Evolutionary conservation across 2,888 invertebrate species (phyloP).

Genomic region (Drosophila mayaguana): DNA sequence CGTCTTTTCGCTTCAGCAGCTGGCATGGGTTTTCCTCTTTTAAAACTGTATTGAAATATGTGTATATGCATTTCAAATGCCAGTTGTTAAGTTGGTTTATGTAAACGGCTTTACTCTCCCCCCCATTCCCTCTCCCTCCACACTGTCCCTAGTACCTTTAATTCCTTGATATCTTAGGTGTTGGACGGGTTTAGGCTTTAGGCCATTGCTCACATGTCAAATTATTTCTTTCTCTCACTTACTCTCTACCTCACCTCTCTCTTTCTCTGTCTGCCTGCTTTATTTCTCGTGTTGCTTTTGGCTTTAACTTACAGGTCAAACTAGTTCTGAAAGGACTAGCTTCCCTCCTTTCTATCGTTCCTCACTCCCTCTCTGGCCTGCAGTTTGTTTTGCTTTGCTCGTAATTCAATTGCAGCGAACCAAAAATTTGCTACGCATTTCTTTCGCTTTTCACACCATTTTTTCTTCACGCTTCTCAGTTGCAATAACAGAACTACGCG

Average conservation of each 20-base stretch:
- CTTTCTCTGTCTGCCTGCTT: not conserved
- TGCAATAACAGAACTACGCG: slow-evolving; percentile 24
- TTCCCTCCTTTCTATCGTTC: too few species aligned
- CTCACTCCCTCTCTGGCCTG: not conserved
- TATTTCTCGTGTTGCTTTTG: not conserved
- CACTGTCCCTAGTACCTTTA: not conserved
- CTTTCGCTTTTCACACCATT: slow-evolving; percentile 34
- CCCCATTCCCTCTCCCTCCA: too few species aligned
- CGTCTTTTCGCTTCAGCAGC: not conserved
- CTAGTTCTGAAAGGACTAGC: not conserved
- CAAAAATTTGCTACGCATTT: slow-evolving; percentile 41
- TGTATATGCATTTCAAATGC: not conserved
- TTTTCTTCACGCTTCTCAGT: slow-evolving; percentile 32
- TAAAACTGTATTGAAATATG: not conserved
- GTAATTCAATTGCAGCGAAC: slow-evolving; percentile 49
- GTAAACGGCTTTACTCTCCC: too few species aligned
- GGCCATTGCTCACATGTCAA: not conserved
- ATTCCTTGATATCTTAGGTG: not conserved
- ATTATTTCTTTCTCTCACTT: not conserved
- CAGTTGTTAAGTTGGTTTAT: not conserved
- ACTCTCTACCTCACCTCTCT: not conserved
- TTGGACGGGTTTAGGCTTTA: not conserved
- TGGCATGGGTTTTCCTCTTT: not conserved
- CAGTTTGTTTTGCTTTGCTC: slow-evolving; percentile 21
- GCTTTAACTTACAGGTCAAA: slow-evolving; percentile 3